These are phyloP conservation scores for Melanogrammus aeglefinus DNA, from an alignment of 2,797 vertebrate species.

Conservation along the genomic window DNA sequence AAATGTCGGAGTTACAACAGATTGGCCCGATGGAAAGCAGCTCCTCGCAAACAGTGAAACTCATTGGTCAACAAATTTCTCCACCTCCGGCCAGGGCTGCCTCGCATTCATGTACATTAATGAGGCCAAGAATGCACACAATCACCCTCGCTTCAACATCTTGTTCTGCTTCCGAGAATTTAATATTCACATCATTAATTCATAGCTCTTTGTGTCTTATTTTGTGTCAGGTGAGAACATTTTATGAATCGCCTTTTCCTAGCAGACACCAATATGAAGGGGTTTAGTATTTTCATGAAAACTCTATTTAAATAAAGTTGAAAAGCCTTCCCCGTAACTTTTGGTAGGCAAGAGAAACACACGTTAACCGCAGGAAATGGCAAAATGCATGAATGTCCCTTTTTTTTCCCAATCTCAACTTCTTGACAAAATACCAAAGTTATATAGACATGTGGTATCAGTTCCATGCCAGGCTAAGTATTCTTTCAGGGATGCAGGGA, in stretches of 20 bases:
- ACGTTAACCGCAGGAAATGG: no score
- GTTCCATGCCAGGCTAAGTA: no score
- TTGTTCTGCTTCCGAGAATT: slow-evolving; percentile 10
- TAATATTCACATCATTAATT: slow-evolving; percentile 27
- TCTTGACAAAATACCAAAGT: no score
- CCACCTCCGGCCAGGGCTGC: background rate
- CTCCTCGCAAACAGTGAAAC: background rate
- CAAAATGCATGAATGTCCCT: background rate
- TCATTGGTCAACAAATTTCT: slow-evolving; percentile 21
- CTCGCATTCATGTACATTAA: background rate
- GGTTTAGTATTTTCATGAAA: background rate
- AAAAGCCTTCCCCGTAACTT: background rate
- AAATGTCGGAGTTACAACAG: slow-evolving; percentile 9
- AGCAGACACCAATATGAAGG: background rate
- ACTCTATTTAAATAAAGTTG: background rate
- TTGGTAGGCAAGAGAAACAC: no score
- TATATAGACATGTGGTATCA: no score
- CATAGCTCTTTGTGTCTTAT: slow-evolving; percentile 17
- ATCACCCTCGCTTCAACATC: slow-evolving; percentile 8
- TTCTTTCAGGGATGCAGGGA: no score
- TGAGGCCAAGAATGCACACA: background rate
- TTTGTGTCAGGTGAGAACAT: background rate
- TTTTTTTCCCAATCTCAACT: no score
- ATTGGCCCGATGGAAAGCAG: slow-evolving; percentile 18
- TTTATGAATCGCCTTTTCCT: background rate